Evolutionary conservation across 2,888 invertebrate genomes (phyloP).

Genomic region (Netelia inedita): DNA sequence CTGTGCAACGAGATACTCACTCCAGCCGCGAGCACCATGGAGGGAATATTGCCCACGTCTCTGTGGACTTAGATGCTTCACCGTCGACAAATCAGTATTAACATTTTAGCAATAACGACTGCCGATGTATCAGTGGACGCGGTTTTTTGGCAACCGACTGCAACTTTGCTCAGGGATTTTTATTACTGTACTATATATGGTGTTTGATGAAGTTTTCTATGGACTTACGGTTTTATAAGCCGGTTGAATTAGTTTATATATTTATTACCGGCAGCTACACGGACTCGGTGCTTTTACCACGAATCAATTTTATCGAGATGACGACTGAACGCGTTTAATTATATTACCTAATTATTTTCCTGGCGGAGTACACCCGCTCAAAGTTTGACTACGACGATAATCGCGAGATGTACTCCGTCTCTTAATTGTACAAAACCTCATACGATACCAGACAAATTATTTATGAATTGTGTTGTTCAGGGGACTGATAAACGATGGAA

Average conservation of each 20-base stretch:
- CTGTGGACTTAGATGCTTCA: conserved; percentile 91
- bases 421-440: neutral
- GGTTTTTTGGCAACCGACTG: neutral
- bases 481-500: neutral
- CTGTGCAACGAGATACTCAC: conserved; percentile 94
- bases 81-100: conserved; percentile 50
- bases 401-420: conserved; percentile 1
- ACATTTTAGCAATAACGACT: conserved; percentile 23
- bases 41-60: conserved; percentile 96
- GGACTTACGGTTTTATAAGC: neutral
- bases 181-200: neutral
- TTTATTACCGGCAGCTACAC: neutral
- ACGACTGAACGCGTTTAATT: conserved; percentile 22
- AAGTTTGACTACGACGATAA: neutral
- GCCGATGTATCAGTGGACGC: neutral
- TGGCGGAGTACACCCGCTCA: neutral
- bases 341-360: conserved; percentile 5
- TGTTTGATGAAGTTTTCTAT: conserved; percentile 12
- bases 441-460: no score
- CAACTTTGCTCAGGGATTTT: conserved; percentile 20
- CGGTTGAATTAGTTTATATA: neutral
- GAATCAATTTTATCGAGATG: conserved; percentile 1
- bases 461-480: no score
- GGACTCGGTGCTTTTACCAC: neutral
- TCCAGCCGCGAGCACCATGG: conserved; percentile 93